Evolutionary conservation across 2,797 vertebrate species (phyloP).

Genomic region (Enteromius mattozi): DNA sequence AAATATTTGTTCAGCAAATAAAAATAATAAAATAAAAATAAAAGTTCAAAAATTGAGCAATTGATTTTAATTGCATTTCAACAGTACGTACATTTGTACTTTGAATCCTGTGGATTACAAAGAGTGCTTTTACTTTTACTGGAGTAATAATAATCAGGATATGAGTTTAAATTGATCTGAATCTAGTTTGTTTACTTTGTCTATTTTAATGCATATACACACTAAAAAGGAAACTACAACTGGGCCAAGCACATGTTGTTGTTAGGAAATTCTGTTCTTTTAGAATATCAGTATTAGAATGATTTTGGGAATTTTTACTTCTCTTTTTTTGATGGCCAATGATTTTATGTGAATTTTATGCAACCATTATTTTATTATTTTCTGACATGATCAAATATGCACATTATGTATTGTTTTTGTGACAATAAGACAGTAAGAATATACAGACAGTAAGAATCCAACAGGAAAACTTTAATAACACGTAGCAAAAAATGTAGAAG

Average conservation of each 20-base stretch:
- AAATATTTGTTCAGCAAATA: too few species aligned
- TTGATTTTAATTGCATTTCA: background rate
- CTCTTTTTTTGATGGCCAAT: background rate
- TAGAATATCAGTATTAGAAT: background rate
- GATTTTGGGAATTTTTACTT: background rate
- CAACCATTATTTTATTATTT: background rate
- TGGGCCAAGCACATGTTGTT: background rate
- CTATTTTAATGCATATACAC: background rate
- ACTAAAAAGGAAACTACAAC: background rate
- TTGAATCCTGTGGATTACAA: background rate
- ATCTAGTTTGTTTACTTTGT: background rate
- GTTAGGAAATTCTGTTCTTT: background rate
- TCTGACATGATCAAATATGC: background rate
- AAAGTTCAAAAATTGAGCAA: too few species aligned
- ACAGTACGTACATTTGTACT: background rate
- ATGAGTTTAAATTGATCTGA: background rate
- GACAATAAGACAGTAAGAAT: background rate
- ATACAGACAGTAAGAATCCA: background rate
- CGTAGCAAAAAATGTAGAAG: background rate
- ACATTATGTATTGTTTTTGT: background rate
- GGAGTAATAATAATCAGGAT: background rate
- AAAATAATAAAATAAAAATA: too few species aligned
- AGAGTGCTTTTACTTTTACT: background rate
- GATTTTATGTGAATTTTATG: background rate
- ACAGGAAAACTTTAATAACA: background rate